phyloP scores from a whole-genome alignment of 1,140 invertebrate species.

The Arctopsyche grandis region DNA sequence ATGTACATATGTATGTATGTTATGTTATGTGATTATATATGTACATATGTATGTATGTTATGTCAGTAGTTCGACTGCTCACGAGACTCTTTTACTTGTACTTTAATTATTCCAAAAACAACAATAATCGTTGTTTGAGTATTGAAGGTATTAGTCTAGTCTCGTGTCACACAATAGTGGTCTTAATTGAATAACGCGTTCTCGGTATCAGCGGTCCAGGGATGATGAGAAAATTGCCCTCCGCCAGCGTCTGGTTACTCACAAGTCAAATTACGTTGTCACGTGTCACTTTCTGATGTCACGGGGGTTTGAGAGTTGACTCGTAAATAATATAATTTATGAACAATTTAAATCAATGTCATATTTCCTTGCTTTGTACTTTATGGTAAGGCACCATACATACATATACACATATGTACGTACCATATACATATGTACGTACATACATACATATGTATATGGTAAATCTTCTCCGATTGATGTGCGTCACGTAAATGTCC shows the following conservation, averaged over 20 bases:
- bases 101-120: no score
- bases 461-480: neutral
- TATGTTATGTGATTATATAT: no score
- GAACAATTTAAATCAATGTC: no score
- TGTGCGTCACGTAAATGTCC: neutral
- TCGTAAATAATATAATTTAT: no score
- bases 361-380: neutral
- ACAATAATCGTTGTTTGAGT: no score
- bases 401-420: neutral
- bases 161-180: neutral
- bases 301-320: no score
- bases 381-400: neutral
- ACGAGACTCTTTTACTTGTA: no score
- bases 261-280: conserved; percentile 23
- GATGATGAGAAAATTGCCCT: conserved; percentile 25
- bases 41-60: no score
- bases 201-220: neutral
- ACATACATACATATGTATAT: neutral
- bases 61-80: no score
- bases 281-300: neutral
- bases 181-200: conserved; percentile 26
- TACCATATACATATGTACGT: neutral
- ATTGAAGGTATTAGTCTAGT: no score
- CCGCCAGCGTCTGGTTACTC: neutral
- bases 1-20: no score